Conservation (phyloP, 1,140 invertebrate genomes). For the Helicoverpa zea region DNA sequence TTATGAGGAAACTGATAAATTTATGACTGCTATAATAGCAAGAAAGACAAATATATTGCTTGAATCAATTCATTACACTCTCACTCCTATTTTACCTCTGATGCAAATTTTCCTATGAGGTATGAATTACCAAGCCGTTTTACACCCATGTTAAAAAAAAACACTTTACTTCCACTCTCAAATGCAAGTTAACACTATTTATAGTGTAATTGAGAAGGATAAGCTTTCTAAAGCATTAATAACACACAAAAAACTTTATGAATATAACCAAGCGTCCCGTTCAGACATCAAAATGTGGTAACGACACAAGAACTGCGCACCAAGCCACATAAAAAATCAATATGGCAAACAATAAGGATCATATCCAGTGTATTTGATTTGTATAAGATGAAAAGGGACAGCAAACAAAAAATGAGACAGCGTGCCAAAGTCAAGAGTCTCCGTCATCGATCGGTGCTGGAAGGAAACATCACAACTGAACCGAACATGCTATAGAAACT, state of each 20-base stretch:
- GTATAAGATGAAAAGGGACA: constrained; percentile 72
- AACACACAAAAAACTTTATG: constrained; percentile 39
- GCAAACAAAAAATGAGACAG: constrained; percentile 72
- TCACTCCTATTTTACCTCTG: constrained; percentile 1
- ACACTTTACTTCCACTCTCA: background rate
- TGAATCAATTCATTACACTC: background rate
- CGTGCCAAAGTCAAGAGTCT: constrained; percentile 82
- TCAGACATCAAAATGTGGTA: constrained; percentile 35
- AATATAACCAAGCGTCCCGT: constrained; percentile 19
- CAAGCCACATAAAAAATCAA: constrained; percentile 80
- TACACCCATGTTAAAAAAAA: constrained; percentile 19
- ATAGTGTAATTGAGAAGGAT: background rate
- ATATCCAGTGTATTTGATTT: constrained; percentile 71
- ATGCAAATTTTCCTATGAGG: constrained; percentile 1
- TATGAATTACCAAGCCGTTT: constrained; percentile 18
- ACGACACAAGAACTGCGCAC: constrained; percentile 55
- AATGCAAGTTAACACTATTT: background rate
- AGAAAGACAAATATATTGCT: background rate
- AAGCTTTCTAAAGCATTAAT: constrained; percentile 23
- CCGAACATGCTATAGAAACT: constrained; percentile 41
- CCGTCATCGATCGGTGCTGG: constrained; percentile 78
- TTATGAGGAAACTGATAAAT: too few relatives aligned
- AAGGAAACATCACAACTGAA: constrained; percentile 58
- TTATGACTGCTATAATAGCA: too few relatives aligned
- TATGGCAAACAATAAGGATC: constrained; percentile 79